These are phyloP conservation scores for Astreopora myriophthalma DNA, from an alignment of 64 coral and sea anemone species.

Conservation along the genomic window DNA sequence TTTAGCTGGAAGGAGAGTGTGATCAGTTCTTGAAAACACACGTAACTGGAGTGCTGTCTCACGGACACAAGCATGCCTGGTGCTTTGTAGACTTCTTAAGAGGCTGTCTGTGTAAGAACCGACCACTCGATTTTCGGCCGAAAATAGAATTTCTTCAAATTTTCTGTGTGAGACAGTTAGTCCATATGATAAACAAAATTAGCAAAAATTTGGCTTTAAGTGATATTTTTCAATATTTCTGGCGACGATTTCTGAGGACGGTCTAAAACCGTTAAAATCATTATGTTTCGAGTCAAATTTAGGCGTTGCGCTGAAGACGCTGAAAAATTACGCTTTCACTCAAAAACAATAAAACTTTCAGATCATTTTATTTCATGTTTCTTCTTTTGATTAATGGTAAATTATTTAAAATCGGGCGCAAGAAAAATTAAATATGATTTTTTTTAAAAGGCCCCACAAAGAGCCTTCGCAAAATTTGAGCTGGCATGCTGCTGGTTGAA, in stretches of 20 bases:
- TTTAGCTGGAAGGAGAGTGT: conserved; percentile 60
- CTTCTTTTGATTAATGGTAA: neutral
- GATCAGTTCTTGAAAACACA: conserved; percentile 50
- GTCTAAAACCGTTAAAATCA: neutral
- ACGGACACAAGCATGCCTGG: conserved; percentile 33
- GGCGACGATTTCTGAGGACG: neutral
- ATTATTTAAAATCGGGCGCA: neutral
- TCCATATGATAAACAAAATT: conserved; percentile 1
- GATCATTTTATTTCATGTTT: neutral
- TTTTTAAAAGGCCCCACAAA: too few species aligned
- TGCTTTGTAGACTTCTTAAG: conserved; percentile 22
- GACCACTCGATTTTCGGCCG: neutral
- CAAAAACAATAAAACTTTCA: neutral
- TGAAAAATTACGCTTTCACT: neutral
- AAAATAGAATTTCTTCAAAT: conserved; percentile 19
- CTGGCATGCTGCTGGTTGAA: too few species aligned
- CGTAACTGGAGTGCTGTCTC: conserved; percentile 55
- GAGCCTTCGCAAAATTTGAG: too few species aligned
- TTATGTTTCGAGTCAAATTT: conserved; percentile 1
- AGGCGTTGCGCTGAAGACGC: neutral
- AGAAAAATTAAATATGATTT: neutral
- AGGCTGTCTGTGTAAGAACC: neutral
- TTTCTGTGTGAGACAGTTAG: neutral
- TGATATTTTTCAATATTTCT: neutral
- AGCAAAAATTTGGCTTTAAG: too few species aligned